These are phyloP conservation scores for Periplaneta americana DNA, from an alignment of 1,140 invertebrate species.

Conservation along the genomic window DNA sequence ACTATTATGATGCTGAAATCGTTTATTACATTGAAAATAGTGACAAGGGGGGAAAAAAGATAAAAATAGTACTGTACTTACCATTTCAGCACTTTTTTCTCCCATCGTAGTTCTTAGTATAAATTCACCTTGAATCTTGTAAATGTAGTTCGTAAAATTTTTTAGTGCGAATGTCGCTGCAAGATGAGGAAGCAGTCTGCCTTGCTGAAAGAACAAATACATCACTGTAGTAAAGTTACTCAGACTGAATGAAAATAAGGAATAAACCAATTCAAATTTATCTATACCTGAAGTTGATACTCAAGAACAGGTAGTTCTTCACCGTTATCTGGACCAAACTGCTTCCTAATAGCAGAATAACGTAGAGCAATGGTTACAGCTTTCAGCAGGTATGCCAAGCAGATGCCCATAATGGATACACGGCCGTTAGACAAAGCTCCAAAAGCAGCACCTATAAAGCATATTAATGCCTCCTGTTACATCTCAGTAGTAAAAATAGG, in stretches of 20 bases:
- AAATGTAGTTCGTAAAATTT: conserved; percentile 56
- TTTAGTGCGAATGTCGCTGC: conserved; percentile 65
- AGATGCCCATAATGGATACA: conserved; percentile 66
- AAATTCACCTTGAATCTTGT: conserved; percentile 31
- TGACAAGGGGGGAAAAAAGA: no score
- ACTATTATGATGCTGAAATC: no score
- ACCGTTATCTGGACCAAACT: conserved; percentile 61
- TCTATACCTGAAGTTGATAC: conserved; percentile 68
- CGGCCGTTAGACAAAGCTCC: conserved; percentile 67
- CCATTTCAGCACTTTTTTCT: neutral
- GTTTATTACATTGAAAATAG: no score
- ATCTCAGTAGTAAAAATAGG: neutral
- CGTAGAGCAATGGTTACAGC: conserved; percentile 73
- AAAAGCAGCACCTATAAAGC: conserved; percentile 42
- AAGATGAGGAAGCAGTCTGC: conserved; percentile 72
- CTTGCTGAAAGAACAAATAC: conserved; percentile 56
- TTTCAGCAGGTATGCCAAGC: conserved; percentile 55
- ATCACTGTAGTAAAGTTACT: neutral
- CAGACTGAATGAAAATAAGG: neutral
- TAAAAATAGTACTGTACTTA: no score
- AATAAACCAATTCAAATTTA: neutral
- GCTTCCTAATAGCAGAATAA: conserved; percentile 73
- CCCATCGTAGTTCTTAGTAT: neutral
- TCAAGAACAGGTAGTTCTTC: conserved; percentile 72
- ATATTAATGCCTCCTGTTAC: neutral